Evolutionary conservation across 92 coral and sea anemone species (phyloP).

Genomic region (Scolanthus callimorphus): DNA sequence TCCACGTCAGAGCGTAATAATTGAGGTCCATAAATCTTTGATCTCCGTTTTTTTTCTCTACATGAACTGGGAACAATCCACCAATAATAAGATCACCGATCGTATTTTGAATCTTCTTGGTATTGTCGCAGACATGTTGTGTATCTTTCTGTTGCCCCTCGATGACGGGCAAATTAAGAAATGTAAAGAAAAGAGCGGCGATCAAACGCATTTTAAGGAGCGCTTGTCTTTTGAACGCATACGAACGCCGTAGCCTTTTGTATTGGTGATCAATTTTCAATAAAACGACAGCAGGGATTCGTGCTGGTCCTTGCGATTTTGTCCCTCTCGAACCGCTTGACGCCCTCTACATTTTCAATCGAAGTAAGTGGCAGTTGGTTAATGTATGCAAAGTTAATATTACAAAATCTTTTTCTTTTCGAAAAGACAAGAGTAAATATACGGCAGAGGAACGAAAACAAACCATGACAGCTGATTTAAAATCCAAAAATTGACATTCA

Average conservation of each 20-base stretch:
- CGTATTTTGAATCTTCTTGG: constrained; percentile 23
- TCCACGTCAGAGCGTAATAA: constrained; percentile 82
- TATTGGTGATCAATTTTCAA: too few relatives aligned
- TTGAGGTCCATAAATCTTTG: constrained; percentile 47
- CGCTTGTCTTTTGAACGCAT: too few relatives aligned
- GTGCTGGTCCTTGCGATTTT: too few relatives aligned
- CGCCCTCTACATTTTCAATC: too few relatives aligned
- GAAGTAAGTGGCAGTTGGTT: too few relatives aligned
- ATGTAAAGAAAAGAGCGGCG: neutral
- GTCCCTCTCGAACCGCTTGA: too few relatives aligned
- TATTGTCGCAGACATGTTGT: constrained; percentile 35
- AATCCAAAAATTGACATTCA: too few relatives aligned
- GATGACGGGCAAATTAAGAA: constrained; percentile 5
- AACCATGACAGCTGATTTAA: neutral
- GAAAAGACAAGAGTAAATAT: neutral
- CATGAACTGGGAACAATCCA: constrained; percentile 89
- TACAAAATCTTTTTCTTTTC: neutral
- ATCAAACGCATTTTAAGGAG: constrained; percentile 1
- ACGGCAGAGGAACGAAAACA: neutral
- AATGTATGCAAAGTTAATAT: too few relatives aligned
- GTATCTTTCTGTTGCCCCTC: neutral
- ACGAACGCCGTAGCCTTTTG: too few relatives aligned
- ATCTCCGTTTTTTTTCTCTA: constrained; percentile 19
- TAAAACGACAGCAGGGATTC: too few relatives aligned
- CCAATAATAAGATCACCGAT: constrained; percentile 66